These are phyloP conservation scores for Ladona fulva DNA, from an alignment of 1,140 invertebrate genomes.

Conservation along the genomic window DNA sequence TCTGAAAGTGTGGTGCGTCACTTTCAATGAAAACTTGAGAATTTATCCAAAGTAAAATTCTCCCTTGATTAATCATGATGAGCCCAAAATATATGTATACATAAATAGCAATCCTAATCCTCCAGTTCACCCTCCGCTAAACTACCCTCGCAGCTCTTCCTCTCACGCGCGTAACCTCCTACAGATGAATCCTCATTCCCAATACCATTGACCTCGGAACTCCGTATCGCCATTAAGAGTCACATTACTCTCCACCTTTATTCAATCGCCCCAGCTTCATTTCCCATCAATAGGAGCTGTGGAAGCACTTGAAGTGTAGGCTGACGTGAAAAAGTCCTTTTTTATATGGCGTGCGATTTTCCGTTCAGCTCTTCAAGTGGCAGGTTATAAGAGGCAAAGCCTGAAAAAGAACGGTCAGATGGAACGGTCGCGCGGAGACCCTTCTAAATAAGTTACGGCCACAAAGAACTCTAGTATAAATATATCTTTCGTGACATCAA, in stretches of 20 bases:
- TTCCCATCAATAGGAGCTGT: neutral
- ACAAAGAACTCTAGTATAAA: no score
- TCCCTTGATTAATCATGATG: no score
- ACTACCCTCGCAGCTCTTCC: no score
- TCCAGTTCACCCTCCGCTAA: no score
- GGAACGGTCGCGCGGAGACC: no score
- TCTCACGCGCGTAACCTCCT: neutral
- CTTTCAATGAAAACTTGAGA: no score
- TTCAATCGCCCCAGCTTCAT: neutral
- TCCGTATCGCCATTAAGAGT: neutral
- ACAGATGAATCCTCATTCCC: neutral
- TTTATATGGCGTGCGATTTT: neutral
- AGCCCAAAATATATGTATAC: no score
- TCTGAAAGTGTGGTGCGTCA: no score
- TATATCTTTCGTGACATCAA: no score
- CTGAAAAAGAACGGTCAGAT: neutral
- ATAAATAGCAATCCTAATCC: no score
- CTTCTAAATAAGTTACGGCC: no score
- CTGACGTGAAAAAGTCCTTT: neutral
- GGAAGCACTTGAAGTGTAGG: neutral
- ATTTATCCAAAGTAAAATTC: no score
- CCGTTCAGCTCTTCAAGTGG: neutral
- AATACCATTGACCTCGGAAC: neutral
- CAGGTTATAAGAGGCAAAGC: neutral
- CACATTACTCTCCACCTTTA: neutral